Evolutionary conservation across 2,888 invertebrate species (phyloP).

Genomic region (Plusia festucae): DNA sequence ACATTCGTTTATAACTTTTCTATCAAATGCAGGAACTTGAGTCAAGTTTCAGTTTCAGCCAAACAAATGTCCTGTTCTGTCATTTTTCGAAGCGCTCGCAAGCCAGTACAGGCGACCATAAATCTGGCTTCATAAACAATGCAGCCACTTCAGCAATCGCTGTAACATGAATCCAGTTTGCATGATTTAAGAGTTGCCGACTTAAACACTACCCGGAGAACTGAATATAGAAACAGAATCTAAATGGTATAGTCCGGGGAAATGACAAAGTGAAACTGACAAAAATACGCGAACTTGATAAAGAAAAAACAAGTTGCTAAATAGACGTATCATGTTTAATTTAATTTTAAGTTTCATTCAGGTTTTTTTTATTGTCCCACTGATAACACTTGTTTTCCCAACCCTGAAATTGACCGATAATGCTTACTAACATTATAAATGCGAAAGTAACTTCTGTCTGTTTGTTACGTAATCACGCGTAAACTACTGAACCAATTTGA

Average conservation of each 20-base stretch:
- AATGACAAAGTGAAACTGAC: too few species aligned
- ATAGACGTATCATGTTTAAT: too few species aligned
- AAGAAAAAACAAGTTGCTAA: too few species aligned
- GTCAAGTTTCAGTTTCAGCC: neutral
- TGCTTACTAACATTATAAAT: too few species aligned
- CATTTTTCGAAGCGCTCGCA: neutral
- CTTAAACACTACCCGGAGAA: neutral
- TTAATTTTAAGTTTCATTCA: too few species aligned
- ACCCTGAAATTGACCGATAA: too few species aligned
- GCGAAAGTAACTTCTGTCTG: too few species aligned
- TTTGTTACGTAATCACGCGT: too few species aligned
- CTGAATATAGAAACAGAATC: neutral
- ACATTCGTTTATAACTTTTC: neutral
- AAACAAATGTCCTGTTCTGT: neutral
- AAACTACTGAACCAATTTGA: too few species aligned
- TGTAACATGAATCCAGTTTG: conserved; percentile 4
- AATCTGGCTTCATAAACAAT: neutral
- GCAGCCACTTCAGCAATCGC: conserved; percentile 4
- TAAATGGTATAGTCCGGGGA: neutral
- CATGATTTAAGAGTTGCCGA: conserved; percentile 4
- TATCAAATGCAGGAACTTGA: neutral
- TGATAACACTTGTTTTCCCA: too few species aligned
- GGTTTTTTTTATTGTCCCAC: too few species aligned
- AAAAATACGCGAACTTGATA: too few species aligned
- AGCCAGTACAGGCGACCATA: neutral